phyloP scores from a whole-genome alignment of 2,113 vertebrate genomes.

The Illadopsis cleaveri region DNA sequence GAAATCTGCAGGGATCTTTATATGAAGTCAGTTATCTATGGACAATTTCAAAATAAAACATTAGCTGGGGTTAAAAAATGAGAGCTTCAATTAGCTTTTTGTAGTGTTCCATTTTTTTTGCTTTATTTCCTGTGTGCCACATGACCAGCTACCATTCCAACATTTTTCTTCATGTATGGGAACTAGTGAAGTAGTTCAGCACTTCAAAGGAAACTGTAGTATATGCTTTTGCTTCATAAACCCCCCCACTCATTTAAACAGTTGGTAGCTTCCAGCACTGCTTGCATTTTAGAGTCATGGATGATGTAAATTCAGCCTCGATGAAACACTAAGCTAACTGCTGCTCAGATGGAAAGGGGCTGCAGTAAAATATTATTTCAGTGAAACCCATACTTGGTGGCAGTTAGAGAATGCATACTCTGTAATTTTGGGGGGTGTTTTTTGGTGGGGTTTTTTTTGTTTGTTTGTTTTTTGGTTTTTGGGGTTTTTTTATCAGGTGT shows the following conservation, averaged over 20 bases:
- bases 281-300: not conserved
- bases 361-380: conserved; percentile 8
- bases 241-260: not conserved
- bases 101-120: not conserved
- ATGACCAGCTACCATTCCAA: not conserved
- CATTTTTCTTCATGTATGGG: not conserved
- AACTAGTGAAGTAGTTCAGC: not conserved
- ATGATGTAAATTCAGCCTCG: not conserved
- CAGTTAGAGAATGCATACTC: not conserved
- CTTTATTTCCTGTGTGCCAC: not conserved
- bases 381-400: not conserved
- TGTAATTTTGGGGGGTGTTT: not conserved
- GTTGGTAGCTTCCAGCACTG: not conserved
- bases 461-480: not conserved
- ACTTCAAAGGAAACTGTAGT: not conserved
- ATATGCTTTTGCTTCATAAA: not conserved
- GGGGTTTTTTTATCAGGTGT: not conserved
- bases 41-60: not conserved
- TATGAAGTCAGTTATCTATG: not conserved
- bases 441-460: too few species aligned
- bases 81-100: not conserved
- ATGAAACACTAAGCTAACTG: not conserved
- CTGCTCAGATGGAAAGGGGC: not conserved
- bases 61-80: not conserved
- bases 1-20: not conserved